phyloP scores from a whole-genome alignment of 2,888 invertebrate genomes.

The Cheilosia soror region DNA sequence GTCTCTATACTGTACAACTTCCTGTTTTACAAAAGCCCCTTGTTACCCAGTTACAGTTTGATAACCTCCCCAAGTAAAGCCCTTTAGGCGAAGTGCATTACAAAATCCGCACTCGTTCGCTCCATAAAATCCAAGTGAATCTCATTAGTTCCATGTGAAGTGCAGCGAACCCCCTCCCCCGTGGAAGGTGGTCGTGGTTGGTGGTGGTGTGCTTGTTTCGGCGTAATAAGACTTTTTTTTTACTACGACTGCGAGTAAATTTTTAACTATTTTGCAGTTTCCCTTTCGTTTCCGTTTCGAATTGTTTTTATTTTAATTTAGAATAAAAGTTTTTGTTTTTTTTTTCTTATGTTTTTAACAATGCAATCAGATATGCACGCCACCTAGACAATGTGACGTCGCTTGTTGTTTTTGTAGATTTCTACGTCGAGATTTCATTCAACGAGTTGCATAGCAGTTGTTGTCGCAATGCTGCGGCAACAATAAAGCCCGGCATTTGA shows the following conservation, averaged over 20 bases:
- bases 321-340: slow-evolving; percentile 13
- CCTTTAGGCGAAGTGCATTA: slow-evolving; percentile 33
- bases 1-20: slow-evolving; percentile 36
- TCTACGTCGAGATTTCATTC: slow-evolving; percentile 55
- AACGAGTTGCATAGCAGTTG: slow-evolving; percentile 17
- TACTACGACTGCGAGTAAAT: neutral
- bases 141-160: slow-evolving; percentile 69
- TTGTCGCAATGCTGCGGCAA: slow-evolving; percentile 47
- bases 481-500: slow-evolving; percentile 33
- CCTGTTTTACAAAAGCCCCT: slow-evolving; percentile 49
- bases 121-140: slow-evolving; percentile 61
- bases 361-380: slow-evolving; percentile 61
- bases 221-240: neutral
- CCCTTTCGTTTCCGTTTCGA: slow-evolving; percentile 67
- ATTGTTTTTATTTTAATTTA: slow-evolving; percentile 17
- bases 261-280: slow-evolving; percentile 45
- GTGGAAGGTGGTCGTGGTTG: too few relatives aligned
- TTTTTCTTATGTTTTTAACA: slow-evolving; percentile 32
- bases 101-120: slow-evolving; percentile 14
- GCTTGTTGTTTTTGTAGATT: slow-evolving; percentile 41
- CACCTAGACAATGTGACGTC: slow-evolving; percentile 71
- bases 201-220: neutral
- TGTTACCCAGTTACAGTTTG: slow-evolving; percentile 66
- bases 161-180: slow-evolving; percentile 42
- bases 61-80: slow-evolving; percentile 46